phyloP scores from a whole-genome alignment of 2,888 invertebrate species.

The Synanthedon tipuliformis region DNA sequence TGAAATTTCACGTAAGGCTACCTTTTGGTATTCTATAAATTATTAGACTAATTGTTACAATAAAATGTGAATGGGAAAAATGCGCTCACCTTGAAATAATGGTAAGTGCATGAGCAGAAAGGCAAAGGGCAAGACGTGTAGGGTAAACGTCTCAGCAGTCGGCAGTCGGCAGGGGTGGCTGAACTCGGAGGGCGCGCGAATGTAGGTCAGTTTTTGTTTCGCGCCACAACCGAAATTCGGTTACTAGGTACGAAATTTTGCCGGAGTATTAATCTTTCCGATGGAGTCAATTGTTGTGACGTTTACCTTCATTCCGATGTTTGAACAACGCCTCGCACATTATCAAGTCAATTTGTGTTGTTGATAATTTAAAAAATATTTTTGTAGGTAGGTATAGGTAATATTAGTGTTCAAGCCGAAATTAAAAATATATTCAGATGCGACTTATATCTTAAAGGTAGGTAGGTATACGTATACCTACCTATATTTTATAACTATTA shows the following conservation, averaged over 20 bases:
- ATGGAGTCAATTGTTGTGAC: slow-evolving; percentile 24
- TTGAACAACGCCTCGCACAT: too few species aligned
- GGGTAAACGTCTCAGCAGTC: slow-evolving; percentile 43
- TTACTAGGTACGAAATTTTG: slow-evolving; percentile 43
- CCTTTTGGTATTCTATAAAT: too few species aligned
- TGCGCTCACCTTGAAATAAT: slow-evolving; percentile 41
- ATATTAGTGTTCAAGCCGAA: neutral
- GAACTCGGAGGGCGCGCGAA: slow-evolving; percentile 60
- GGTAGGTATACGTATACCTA: too few species aligned
- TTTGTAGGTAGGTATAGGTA: too few species aligned
- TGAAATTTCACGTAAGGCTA: too few species aligned
- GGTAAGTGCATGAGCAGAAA: slow-evolving; percentile 38
- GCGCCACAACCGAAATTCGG: slow-evolving; percentile 65
- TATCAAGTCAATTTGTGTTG: too few species aligned
- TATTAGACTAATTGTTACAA: too few species aligned
- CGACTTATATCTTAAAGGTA: too few species aligned
- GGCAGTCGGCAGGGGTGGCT: slow-evolving; percentile 55
- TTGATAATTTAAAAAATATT: neutral
- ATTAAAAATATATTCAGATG: too few species aligned
- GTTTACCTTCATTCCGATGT: slow-evolving; percentile 14
- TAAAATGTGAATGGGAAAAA: too few species aligned
- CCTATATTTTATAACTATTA: too few species aligned
- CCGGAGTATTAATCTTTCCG: neutral
- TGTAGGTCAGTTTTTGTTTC: slow-evolving; percentile 71
- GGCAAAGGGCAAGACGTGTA: slow-evolving; percentile 49